Base-by-base conservation (phyloP, 2,888 invertebrate species). In the Acronicta aceris region DNA sequence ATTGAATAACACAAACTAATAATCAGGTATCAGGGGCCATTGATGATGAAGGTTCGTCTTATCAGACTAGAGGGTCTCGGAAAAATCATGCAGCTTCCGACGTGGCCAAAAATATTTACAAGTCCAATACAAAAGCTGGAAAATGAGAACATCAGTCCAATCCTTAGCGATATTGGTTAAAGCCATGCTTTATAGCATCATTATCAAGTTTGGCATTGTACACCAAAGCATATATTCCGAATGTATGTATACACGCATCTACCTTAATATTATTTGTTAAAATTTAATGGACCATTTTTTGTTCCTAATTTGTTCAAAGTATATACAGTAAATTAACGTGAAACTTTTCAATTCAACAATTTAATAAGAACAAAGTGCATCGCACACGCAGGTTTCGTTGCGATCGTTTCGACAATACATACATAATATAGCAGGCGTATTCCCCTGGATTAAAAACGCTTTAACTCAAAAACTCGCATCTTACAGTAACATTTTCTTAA, bases 251-350 rank as follows among this genome's bases (percentile, higher is more conserved):
- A 90, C 89, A 85, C 83, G 88, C 87, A 78, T 80, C 82, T 82
- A 88, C 76, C 89, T 90, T 92, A 92, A 84, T 54, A 84, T 89
- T 90, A 90, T 78, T 87, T 87, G 85, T 89, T 91, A 88, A 85
- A 89, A 78, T 88, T 90, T 91, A 93, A 91, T 93, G 93, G 94
- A 94, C 93, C 94, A 88, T 92, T 89, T 88, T 88, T 91, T 88
- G 89, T 90, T 91, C 86, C 88, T 88, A 88, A 87, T 86, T 90
- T 90, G 91, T 89, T 90, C 90, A 89, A 89, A 71, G 59, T 76
- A 90, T 89, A 84, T 89, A 91, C 88, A 90, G 74, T 82, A 83
- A 84, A 86, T 82, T 79, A 86, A 86, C 57, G 65, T 74, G 76
- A 70, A 79, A 79, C 71, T 66, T 71, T 38, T 62, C 55, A 76